Evolutionary conservation across 2,113 vertebrate genomes (phyloP).

Genomic region (Scytalopus superciliaris): DNA sequence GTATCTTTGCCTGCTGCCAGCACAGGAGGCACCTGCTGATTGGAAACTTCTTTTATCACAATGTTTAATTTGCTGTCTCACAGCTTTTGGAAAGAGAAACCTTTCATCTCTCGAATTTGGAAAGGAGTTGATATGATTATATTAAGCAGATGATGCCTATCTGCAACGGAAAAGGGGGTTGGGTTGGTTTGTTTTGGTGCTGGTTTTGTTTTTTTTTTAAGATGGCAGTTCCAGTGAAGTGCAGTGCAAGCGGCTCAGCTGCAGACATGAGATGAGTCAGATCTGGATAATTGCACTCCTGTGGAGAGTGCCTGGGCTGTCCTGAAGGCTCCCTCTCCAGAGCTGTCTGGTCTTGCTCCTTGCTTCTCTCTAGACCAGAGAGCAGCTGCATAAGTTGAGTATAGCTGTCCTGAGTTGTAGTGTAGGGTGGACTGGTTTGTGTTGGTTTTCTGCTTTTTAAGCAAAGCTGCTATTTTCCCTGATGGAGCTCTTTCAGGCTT

Average conservation of each 20-base stretch:
- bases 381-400: neutral
- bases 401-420: neutral
- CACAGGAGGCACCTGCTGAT: constrained; percentile 37
- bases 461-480: neutral
- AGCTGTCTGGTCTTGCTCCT: neutral
- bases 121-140: neutral
- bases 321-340: neutral
- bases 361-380: neutral
- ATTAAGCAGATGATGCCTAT: constrained; percentile 9
- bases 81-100: constrained; percentile 23
- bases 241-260: neutral
- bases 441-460: neutral
- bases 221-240: neutral
- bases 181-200: neutral
- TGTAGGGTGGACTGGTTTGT: neutral
- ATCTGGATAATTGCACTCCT: neutral
- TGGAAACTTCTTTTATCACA: constrained; percentile 17
- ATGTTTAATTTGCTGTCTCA: constrained; percentile 20
- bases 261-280: neutral
- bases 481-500: neutral
- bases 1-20: constrained; percentile 1
- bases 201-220: neutral
- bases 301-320: neutral
- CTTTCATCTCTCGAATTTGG: constrained; percentile 9
- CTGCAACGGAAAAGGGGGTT: neutral